Percentiles rank a stretch among this genome's conserved stretches.
These are phyloP conservation scores for Ectemnius lituratus DNA, from an alignment of 2,888 invertebrate genomes.

Conservation along the genomic window DNA sequence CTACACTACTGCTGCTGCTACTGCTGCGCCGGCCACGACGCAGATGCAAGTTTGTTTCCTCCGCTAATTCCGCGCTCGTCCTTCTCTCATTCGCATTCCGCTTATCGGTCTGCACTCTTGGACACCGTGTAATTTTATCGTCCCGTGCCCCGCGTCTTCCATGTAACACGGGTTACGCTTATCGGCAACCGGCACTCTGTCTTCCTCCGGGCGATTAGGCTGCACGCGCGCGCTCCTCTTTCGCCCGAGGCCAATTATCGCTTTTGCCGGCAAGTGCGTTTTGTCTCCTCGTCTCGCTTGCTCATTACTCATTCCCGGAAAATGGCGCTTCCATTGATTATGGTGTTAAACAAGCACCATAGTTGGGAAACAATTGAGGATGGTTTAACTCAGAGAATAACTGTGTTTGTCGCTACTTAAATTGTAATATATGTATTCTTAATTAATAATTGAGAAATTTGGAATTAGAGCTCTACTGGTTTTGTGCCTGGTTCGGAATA, in stretches of 20 bases:
- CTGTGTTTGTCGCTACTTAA: too few relatives aligned
- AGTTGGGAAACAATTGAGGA: too few relatives aligned
- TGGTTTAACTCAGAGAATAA: too few relatives aligned
- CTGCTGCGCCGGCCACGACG: neutral
- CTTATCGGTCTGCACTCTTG: constrained; percentile 47
- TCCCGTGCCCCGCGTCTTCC: constrained; percentile 17
- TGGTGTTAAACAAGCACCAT: too few relatives aligned
- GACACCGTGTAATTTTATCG: constrained; percentile 47
- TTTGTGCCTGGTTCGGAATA: too few relatives aligned
- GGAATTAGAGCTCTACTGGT: too few relatives aligned
- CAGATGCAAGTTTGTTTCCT: neutral
- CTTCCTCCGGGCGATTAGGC: constrained; percentile 53
- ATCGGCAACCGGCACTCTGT: constrained; percentile 39
- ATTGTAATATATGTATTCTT: too few relatives aligned
- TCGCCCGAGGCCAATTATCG: constrained; percentile 29
- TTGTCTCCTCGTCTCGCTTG: constrained; percentile 3
- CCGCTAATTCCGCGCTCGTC: constrained; percentile 15
- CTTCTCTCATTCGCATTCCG: constrained; percentile 31
- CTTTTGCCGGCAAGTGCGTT: neutral
- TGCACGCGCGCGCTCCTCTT: constrained; percentile 12
- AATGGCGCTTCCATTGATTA: too few relatives aligned
- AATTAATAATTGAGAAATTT: too few relatives aligned
- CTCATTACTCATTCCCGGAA: neutral
- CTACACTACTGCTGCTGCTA: too few relatives aligned
- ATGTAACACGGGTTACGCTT: constrained; percentile 45